Evolutionary conservation across 2,113 vertebrate genomes (phyloP).

Genomic region (Terrapene triunguis): DNA sequence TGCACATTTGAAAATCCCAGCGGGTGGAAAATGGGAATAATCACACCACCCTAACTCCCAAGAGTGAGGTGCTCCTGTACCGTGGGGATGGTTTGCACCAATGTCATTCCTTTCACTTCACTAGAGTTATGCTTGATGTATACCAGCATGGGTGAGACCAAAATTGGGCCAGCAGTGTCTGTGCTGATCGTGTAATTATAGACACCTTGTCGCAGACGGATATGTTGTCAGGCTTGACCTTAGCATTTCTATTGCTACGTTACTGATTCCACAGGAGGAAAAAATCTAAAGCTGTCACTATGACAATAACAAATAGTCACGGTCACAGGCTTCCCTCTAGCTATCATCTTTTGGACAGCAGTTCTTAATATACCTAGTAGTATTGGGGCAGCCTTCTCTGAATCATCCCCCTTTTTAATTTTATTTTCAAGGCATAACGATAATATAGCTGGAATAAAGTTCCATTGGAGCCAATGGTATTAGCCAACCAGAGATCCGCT

Average conservation of each 20-base stretch:
- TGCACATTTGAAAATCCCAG: neutral
- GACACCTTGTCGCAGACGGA: accelerated
- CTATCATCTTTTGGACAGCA: neutral
- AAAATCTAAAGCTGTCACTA: neutral
- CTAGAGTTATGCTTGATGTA: neutral
- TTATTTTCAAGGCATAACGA: neutral
- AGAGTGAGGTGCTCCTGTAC: neutral
- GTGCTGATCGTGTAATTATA: neutral
- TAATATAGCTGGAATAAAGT: neutral
- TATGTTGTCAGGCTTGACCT: neutral
- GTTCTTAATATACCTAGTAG: neutral
- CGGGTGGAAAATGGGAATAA: neutral
- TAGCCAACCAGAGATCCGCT: neutral
- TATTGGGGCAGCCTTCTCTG: neutral
- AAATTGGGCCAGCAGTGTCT: neutral
- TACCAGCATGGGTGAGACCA: neutral
- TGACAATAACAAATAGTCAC: neutral
- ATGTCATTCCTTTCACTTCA: neutral
- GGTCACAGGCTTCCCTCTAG: neutral
- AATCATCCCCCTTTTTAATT: neutral
- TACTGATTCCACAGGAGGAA: neutral
- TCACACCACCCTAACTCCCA: neutral
- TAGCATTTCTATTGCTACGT: neutral
- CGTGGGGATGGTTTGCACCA: neutral
- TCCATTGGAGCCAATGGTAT: neutral